Percentiles rank a stretch among this genome's conserved stretches.
These are phyloP conservation scores for Drosophila birchii DNA, from an alignment of 2,888 invertebrate species.

Conservation along the genomic window DNA sequence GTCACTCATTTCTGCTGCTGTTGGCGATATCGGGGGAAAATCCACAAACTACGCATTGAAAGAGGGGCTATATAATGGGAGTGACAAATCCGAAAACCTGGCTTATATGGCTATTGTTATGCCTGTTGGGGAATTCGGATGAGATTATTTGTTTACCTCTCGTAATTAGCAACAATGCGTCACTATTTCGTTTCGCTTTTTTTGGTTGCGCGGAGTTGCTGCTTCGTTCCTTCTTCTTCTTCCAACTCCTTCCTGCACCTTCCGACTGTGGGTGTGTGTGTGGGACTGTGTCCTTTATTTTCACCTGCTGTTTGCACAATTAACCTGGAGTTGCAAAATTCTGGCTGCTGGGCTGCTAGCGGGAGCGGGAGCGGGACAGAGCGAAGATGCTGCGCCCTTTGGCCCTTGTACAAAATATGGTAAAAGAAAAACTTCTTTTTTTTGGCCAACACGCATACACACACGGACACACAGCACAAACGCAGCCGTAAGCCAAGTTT, in stretches of 20 bases:
- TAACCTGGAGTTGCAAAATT: slow-evolving; percentile 30
- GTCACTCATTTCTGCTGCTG: slow-evolving; percentile 19
- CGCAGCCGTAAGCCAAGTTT: slow-evolving; percentile 36
- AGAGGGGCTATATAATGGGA: background rate
- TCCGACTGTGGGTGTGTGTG: background rate
- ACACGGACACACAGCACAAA: slow-evolving; percentile 27
- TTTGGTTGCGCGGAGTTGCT: slow-evolving; percentile 29
- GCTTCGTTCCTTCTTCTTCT: slow-evolving; percentile 21
- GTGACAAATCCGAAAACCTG: background rate
- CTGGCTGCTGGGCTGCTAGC: background rate
- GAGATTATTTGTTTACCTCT: slow-evolving; percentile 44
- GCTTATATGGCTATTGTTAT: slow-evolving; percentile 8
- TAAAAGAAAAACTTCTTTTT: slow-evolving; percentile 59
- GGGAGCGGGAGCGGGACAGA: slow-evolving; percentile 7
- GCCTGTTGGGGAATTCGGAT: slow-evolving; percentile 15
- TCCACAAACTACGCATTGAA: slow-evolving; percentile 34
- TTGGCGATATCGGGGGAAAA: slow-evolving; percentile 23
- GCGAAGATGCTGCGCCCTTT: slow-evolving; percentile 44
- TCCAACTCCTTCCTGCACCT: slow-evolving; percentile 5
- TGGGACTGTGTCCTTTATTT: slow-evolving; percentile 15
- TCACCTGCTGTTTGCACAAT: slow-evolving; percentile 47
- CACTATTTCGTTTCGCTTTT: slow-evolving; percentile 25
- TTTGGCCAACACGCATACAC: slow-evolving; percentile 46
- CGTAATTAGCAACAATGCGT: slow-evolving; percentile 53
- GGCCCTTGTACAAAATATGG: slow-evolving; percentile 37